phyloP scores from a whole-genome alignment of 2,113 vertebrate species.

The Oostethus manadensis region DNA sequence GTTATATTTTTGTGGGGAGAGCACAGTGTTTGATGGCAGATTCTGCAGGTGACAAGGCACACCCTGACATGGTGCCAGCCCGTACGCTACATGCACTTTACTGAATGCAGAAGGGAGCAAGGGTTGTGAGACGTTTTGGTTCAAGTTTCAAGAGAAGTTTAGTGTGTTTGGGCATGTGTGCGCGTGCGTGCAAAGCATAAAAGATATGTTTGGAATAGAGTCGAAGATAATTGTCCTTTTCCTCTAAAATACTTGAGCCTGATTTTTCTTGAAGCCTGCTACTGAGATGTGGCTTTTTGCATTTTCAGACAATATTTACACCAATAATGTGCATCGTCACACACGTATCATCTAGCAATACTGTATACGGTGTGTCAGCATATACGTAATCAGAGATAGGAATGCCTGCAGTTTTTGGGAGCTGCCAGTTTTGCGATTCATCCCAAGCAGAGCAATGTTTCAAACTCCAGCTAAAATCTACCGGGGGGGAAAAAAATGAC shows the following conservation, averaged over 20 bases:
- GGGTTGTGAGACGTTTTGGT: constrained; percentile 66
- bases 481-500: constrained; percentile 79
- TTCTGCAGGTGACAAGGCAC: constrained; percentile 70
- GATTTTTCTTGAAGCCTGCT: constrained; percentile 71
- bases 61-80: constrained; percentile 67
- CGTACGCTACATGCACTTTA: constrained; percentile 71
- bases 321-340: constrained; percentile 53
- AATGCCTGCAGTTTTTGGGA: constrained; percentile 88
- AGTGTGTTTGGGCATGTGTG: constrained; percentile 30
- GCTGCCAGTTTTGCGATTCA: constrained; percentile 82
- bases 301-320: constrained; percentile 73
- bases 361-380: constrained; percentile 62
- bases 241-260: constrained; percentile 63
- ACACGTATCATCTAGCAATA: constrained; percentile 52
- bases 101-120: constrained; percentile 68
- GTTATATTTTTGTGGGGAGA: constrained; percentile 36
- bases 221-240: constrained; percentile 68
- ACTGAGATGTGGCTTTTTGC: constrained; percentile 74
- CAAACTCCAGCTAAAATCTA: constrained; percentile 95
- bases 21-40: constrained; percentile 73
- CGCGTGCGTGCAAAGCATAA: constrained; percentile 48
- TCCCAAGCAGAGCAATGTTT: constrained; percentile 86
- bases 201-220: constrained; percentile 73
- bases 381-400: constrained; percentile 75
- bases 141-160: constrained; percentile 72